Evolutionary conservation across 2,113 vertebrate genomes (phyloP), one percentile per base, ranked within the genome.

Genomic region (Nerophis ophidion): DNA sequence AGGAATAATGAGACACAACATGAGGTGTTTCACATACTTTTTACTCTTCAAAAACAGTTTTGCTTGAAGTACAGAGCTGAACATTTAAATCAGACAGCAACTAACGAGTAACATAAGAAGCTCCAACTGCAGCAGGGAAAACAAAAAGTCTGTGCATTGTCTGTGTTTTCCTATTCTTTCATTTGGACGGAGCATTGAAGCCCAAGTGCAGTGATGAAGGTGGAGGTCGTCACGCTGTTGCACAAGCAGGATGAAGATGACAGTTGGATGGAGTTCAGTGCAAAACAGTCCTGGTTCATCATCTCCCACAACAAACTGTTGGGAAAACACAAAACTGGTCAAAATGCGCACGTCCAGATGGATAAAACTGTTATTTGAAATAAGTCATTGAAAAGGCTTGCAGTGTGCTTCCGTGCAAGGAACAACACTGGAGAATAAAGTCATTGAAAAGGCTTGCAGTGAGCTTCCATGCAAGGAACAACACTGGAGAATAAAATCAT

Each of bases 171-270:
- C 19, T 14, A 51, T 57, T 71, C 47, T 13, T 36, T 63, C 40
- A 57, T 57, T 60, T 40, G 15, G 59, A 71, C 16, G 19, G 57
- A 57, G 8, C 8, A 51, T 40, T 44, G 52, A 40, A 52, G 62
- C 12, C 33, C 33, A 56, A 50, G 42, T 42, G 19, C 5, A 44
- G 19, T 44, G 55, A 68, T 8, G 58, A 17, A 58, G 38, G 53
- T 46, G 51, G 12, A n/a, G n/a, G n/a, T n/a, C n/a, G n/a, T n/a
- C n/a, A n/a, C n/a, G n/a, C n/a, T n/a, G n/a, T 55, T 66, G 63
- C 57, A 61, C 61, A 58, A 66, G 70, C 57, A 63, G 60, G 56
- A 35, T 75, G 61, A 72, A 38, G 66, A 71, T 36, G 48, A 47
- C 14, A 55, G 34, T 7, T 42, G 65, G 46, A 48, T 60, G 45